Evolutionary conservation across 2,888 invertebrate species (phyloP).

Genomic region (Epinotia brunnichana): DNA sequence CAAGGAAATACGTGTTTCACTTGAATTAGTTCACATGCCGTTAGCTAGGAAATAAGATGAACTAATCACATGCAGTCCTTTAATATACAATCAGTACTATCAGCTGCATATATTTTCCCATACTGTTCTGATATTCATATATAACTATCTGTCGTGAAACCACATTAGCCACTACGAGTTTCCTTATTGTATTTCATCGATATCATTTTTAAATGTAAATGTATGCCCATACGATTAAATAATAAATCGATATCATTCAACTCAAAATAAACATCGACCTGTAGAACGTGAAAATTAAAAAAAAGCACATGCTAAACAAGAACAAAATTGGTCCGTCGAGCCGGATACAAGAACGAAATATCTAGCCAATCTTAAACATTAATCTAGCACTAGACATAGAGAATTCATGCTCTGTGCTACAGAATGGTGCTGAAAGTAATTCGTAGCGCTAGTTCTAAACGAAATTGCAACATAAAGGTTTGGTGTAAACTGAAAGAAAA

Average conservation of each 20-base stretch:
- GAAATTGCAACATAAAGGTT: neutral
- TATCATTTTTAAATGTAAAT: too few relatives aligned
- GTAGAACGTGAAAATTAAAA: conserved; percentile 31
- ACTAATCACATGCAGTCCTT: neutral
- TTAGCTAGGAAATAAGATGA: neutral
- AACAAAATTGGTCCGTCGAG: conserved; percentile 47
- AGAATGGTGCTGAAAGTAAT: conserved; percentile 1
- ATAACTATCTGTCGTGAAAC: neutral
- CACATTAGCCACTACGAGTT: neutral
- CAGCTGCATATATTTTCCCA: too few relatives aligned
- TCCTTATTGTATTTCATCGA: neutral
- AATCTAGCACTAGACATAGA: conserved; percentile 29
- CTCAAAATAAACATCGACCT: conserved; percentile 19
- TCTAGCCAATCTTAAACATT: conserved; percentile 36
- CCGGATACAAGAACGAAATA: conserved; percentile 43
- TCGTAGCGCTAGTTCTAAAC: neutral
- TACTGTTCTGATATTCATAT: neutral
- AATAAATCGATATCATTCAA: conserved; percentile 5
- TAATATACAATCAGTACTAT: neutral
- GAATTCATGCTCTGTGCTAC: conserved; percentile 26
- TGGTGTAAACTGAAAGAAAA: neutral
- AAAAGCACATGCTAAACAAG: conserved; percentile 39
- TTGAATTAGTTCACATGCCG: neutral
- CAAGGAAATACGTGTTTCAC: neutral
- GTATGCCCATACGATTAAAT: too few relatives aligned